Conservation (phyloP, 2,888 invertebrate species). For the Caenorhabditis imperialis region DNA sequence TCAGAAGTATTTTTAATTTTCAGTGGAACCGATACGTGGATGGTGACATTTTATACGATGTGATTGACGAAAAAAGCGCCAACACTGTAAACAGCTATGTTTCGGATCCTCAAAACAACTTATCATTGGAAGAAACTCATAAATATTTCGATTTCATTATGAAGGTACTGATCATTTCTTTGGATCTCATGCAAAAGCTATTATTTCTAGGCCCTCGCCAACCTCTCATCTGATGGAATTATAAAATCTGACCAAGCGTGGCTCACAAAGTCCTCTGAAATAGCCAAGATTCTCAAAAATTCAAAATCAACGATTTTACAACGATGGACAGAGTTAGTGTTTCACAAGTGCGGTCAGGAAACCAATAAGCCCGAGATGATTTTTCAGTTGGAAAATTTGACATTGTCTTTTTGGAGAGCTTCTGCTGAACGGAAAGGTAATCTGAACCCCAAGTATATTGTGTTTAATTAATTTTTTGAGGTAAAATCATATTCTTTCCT, state of each 20-base stretch:
- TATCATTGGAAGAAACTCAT: constrained; percentile 46
- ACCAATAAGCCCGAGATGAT: constrained; percentile 54
- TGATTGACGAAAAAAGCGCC: constrained; percentile 54
- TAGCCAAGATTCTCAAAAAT: constrained; percentile 24
- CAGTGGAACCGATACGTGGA: constrained; percentile 62
- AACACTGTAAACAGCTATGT: constrained; percentile 56
- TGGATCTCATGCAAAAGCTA: neutral
- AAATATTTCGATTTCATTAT: constrained; percentile 41
- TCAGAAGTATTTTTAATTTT: constrained; percentile 8
- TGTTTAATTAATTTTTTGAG: constrained; percentile 21
- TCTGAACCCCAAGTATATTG: constrained; percentile 5
- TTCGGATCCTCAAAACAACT: constrained; percentile 24
- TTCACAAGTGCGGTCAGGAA: constrained; percentile 44
- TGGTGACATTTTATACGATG: constrained; percentile 58
- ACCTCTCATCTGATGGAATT: constrained; percentile 27
- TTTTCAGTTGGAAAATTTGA: constrained; percentile 45
- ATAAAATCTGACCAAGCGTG: constrained; percentile 17
- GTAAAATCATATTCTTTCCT: constrained; percentile 65
- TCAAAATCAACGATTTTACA: constrained; percentile 30
- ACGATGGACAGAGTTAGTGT: constrained; percentile 52
- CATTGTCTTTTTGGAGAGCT: constrained; percentile 61
- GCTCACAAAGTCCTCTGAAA: constrained; percentile 21
- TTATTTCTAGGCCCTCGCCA: constrained; percentile 29
- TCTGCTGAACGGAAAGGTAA: constrained; percentile 58
- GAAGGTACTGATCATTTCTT: constrained; percentile 14